These are phyloP conservation scores for Aricia agestis DNA, from an alignment of 1,140 invertebrate species.

Conservation along the genomic window DNA sequence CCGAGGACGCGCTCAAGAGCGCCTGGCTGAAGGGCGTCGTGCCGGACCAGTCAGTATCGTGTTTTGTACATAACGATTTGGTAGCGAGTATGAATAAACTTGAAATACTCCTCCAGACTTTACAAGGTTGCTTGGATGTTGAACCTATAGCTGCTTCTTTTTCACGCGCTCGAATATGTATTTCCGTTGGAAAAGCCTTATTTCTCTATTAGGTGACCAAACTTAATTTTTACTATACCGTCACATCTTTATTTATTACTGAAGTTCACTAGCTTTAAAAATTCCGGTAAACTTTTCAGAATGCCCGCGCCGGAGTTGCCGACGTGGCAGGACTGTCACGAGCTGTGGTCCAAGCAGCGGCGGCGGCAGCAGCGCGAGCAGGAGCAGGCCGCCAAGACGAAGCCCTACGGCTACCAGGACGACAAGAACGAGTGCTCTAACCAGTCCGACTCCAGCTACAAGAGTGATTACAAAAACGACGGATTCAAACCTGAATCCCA, in stretches of 20 bases:
- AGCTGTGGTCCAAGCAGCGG: conserved; percentile 98
- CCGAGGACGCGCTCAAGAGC: conserved; percentile 94
- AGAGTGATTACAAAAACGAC: conserved; percentile 49
- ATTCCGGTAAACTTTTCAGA: conserved; percentile 70
- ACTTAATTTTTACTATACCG: too few species aligned
- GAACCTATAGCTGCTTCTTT: too few species aligned
- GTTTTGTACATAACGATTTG: neutral
- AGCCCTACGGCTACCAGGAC: conserved; percentile 46
- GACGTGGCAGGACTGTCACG: conserved; percentile 98
- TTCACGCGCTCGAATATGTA: too few species aligned
- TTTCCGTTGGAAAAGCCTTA: too few species aligned
- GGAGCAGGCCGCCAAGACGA: conserved; percentile 76
- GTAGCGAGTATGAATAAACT: too few species aligned
- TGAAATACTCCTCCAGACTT: too few species aligned
- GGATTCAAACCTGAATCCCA: conserved; percentile 44
- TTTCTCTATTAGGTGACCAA: too few species aligned
- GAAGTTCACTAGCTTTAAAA: too few species aligned
- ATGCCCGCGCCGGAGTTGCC: conserved; percentile 90
- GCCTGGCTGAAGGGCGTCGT: conserved; percentile 96
- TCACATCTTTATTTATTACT: too few species aligned
- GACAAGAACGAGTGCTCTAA: conserved; percentile 39
- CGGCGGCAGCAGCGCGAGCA: conserved; percentile 87
- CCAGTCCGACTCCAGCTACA: conserved; percentile 41
- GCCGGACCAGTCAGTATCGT: conserved; percentile 87
- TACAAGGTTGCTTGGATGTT: too few species aligned